A percentile compares a stretch with the other conserved stretches of the same genome.
These are phyloP conservation scores for Drosophila neotestacea DNA, from an alignment of 2,888 invertebrate genomes.

Conservation along the genomic window DNA sequence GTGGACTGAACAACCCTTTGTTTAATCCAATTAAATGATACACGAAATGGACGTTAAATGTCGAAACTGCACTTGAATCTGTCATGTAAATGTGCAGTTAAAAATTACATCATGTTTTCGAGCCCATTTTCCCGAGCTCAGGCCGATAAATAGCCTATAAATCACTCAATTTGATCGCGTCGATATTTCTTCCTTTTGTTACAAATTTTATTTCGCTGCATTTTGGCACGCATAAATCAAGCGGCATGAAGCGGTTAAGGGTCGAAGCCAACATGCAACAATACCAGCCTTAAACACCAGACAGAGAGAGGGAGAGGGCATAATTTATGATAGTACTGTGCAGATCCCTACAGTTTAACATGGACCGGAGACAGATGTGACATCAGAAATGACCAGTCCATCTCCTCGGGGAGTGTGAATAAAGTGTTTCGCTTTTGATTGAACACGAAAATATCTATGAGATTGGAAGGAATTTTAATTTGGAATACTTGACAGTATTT, in stretches of 20 bases:
- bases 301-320: slow-evolving; percentile 22
- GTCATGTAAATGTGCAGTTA: slow-evolving; percentile 56
- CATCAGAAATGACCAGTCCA: slow-evolving; percentile 61
- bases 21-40: slow-evolving; percentile 5
- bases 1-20: background rate
- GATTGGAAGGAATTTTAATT: background rate
- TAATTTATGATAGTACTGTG: slow-evolving; percentile 66
- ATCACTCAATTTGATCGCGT: slow-evolving; percentile 75
- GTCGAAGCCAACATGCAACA: slow-evolving; percentile 42
- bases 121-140: slow-evolving; percentile 4
- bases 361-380: slow-evolving; percentile 69
- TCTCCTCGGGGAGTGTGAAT: slow-evolving; percentile 15
- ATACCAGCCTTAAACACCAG: slow-evolving; percentile 67
- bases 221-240: slow-evolving; percentile 70
- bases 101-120: slow-evolving; percentile 65
- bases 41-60: slow-evolving; percentile 10
- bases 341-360: slow-evolving; percentile 46
- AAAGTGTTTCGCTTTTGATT: slow-evolving; percentile 26
- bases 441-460: slow-evolving; percentile 3
- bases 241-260: slow-evolving; percentile 28
- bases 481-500: background rate
- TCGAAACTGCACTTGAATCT: slow-evolving; percentile 31
- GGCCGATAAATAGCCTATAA: slow-evolving; percentile 71
- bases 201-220: slow-evolving; percentile 73
- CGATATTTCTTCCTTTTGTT: slow-evolving; percentile 63